A percentile compares a stretch with the other conserved stretches of the same genome.
Conservation (phyloP, 2,888 invertebrate genomes). For the Abrostola triplasia region DNA sequence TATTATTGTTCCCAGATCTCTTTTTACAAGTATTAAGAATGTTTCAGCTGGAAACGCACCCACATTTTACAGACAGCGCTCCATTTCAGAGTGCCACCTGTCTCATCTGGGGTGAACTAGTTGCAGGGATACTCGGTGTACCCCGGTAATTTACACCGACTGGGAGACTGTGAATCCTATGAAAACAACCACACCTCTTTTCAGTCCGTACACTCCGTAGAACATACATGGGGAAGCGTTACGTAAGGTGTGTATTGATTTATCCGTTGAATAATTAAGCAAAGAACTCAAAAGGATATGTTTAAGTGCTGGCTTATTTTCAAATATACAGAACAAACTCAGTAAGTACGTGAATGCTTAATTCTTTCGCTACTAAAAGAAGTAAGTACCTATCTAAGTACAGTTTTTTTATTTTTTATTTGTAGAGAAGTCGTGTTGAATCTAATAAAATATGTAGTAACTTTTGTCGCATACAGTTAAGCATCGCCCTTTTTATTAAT, state of each 20-base stretch:
- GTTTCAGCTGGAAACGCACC: neutral
- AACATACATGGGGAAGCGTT: slow-evolving; percentile 34
- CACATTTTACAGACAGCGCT: neutral
- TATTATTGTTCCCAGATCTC: no score
- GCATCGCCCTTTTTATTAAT: neutral
- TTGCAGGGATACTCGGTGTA: neutral
- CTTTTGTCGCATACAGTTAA: neutral
- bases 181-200: slow-evolving; percentile 1
- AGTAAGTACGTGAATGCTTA: no score
- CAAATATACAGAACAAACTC: no score
- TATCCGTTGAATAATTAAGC: slow-evolving; percentile 20
- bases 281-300: neutral
- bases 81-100: slow-evolving; percentile 25
- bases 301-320: neutral
- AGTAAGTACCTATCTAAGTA: no score
- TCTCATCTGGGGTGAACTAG: slow-evolving; percentile 23
- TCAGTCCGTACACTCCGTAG: slow-evolving; percentile 9
- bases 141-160: no score
- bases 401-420: no score
- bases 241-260: slow-evolving; percentile 31
- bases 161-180: neutral
- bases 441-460: neutral
- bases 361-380: no score
- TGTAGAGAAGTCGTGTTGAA: neutral
- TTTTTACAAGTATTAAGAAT: no score